phyloP scores from a whole-genome alignment of 2,888 invertebrate genomes.

The Clitarchus hookeri region DNA sequence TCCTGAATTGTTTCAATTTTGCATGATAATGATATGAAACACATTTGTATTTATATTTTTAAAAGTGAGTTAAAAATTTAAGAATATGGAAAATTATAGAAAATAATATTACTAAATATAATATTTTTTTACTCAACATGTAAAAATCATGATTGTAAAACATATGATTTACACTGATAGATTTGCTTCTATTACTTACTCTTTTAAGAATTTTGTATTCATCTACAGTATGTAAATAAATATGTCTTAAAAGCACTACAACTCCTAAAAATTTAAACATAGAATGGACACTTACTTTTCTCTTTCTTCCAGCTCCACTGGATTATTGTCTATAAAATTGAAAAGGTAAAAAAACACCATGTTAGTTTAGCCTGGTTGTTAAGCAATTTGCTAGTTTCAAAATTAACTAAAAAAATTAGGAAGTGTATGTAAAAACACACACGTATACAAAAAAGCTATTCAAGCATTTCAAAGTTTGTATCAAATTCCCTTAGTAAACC shows the following conservation, averaged over 20 bases:
- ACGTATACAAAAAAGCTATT: slow-evolving; percentile 10
- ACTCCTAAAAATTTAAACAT: background rate
- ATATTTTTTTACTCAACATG: background rate
- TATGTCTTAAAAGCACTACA: background rate
- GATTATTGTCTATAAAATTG: slow-evolving; percentile 72
- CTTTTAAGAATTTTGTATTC: too few relatives aligned
- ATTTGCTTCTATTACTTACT: too few relatives aligned
- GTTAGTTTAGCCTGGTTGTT: slow-evolving; percentile 52
- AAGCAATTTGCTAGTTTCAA: slow-evolving; percentile 26
- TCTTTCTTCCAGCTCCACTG: slow-evolving; percentile 79
- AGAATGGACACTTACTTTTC: slow-evolving; percentile 78
- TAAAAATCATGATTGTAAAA: background rate
- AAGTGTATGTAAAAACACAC: slow-evolving; percentile 1
- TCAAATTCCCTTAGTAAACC: background rate
- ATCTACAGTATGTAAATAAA: background rate
- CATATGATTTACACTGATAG: too few relatives aligned
- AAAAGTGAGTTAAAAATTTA: too few relatives aligned
- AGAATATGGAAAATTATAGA: too few relatives aligned
- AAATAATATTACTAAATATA: too few relatives aligned
- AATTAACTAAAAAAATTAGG: background rate
- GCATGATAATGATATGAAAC: background rate
- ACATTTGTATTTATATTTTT: too few relatives aligned
- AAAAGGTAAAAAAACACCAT: slow-evolving; percentile 54
- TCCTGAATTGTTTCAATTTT: background rate
- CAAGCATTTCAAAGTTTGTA: background rate